Base-by-base conservation (phyloP, 2,888 invertebrate genomes). In the Mimumesa dahlbomi region DNA sequence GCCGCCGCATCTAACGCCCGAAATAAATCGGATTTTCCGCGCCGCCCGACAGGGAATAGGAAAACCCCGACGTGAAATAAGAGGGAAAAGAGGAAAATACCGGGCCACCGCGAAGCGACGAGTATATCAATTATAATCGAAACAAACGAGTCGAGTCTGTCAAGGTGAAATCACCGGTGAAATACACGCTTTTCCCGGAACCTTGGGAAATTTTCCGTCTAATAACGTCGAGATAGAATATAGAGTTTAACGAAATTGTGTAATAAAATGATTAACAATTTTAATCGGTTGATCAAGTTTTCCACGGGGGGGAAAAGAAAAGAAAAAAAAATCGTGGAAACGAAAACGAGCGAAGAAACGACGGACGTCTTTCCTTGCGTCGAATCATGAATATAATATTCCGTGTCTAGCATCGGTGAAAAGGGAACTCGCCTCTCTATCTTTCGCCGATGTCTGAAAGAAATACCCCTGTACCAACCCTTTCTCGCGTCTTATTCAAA, bases 1-100 rank as follows among this genome's bases (percentile, higher is more conserved):
- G 63, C 40, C 52, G 73, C 56, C 19, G 42, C 50, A 67, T 67
- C 58, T 63, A 67, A 63, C 69, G 63, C 69, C 52, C 48, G 69
- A 71, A 71, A 71, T 69, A 69, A 71, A 71, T 71, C 71, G 71
- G 63, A 71, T 69, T 71, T 71, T 71, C 63, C 53, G 57, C 69
- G 48, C 68, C 36, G 62, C 46, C 7, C 69, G 57, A 38, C 48
- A 16, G 21, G 16, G 43, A 48, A n/a, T n/a, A n/a, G n/a, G n/a
- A n/a, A n/a, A n/a, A n/a, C n/a, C n/a, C 5, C 36, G 18, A 19
- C 4, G 14, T 16, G 21, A 21, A 18, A 18, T 13, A 34, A 5
- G 25, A 49, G 40, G 38, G 13, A n/a, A n/a, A n/a, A n/a, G n/a
- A 42, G 21, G 49, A 22, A 38, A 46, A 49, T 16, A 22, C 16